phyloP scores from a whole-genome alignment of 2,888 invertebrate genomes.

The Petrolisthes cinctipes region DNA sequence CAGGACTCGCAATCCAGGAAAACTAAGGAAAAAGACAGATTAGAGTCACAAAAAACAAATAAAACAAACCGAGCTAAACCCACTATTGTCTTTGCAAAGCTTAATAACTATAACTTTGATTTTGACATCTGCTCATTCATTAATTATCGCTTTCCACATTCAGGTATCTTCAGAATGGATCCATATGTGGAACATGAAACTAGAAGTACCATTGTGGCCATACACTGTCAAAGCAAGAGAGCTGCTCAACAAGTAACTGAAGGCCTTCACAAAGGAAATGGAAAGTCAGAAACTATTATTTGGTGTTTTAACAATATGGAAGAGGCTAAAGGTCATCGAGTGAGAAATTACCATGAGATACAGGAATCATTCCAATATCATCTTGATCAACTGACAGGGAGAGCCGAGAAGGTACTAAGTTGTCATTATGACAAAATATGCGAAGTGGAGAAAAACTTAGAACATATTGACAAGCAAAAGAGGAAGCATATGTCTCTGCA shows the following conservation, averaged over 20 bases:
- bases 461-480: not conserved
- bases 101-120: not conserved
- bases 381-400: not conserved
- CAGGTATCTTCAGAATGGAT: not conserved
- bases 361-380: not conserved
- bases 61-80: not conserved
- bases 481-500: conserved; percentile 5
- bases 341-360: not conserved
- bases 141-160: not conserved
- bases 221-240: conserved; percentile 12
- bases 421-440: conserved; percentile 20
- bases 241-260: not conserved
- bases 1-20: not conserved
- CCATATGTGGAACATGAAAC: not conserved
- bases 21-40: not conserved
- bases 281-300: conserved; percentile 1
- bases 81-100: not conserved
- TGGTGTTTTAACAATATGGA: conserved; percentile 25
- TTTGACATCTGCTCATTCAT: not conserved
- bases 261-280: conserved; percentile 19
- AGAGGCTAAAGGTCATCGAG: not conserved
- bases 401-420: conserved; percentile 5
- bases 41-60: not conserved
- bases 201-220: not conserved
- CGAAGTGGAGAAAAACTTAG: not conserved